These are phyloP conservation scores for Strix uralensis DNA, from an alignment of 2,113 vertebrate species.

Conservation along the genomic window DNA sequence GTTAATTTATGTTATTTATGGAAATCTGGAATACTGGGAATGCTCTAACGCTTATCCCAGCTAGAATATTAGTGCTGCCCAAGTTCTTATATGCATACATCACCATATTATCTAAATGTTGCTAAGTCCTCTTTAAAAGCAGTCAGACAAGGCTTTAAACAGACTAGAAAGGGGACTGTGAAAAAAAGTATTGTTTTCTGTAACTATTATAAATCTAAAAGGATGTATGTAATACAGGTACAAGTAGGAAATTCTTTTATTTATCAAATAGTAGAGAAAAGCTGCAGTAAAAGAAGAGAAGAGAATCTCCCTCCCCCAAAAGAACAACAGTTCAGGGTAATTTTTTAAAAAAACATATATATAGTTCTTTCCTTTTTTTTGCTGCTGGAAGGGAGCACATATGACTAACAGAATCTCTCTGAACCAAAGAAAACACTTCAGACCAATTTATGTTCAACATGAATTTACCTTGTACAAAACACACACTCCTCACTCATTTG, in stretches of 20 bases:
- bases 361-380: background rate
- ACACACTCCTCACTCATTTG: background rate
- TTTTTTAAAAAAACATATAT: background rate
- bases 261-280: conserved; percentile 25
- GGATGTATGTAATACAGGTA: background rate
- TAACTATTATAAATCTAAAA: conserved; percentile 42
- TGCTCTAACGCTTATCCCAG: conserved; percentile 51
- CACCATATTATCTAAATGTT: conserved; percentile 10
- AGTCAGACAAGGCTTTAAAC: conserved; percentile 29
- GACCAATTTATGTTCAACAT: background rate
- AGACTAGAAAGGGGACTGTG: background rate
- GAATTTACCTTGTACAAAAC: background rate
- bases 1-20: conserved; percentile 65
- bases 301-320: background rate
- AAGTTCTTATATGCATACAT: conserved; percentile 15
- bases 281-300: background rate
- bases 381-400: background rate
- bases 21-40: conserved; percentile 64
- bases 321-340: background rate
- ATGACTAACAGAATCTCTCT: background rate
- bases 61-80: conserved; percentile 14
- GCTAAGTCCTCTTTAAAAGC: conserved; percentile 36
- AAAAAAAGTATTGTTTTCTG: background rate
- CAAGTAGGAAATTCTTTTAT: background rate
- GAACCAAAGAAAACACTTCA: background rate